phyloP scores from a whole-genome alignment of 2,888 invertebrate genomes.

The Microctonus brassicae region DNA sequence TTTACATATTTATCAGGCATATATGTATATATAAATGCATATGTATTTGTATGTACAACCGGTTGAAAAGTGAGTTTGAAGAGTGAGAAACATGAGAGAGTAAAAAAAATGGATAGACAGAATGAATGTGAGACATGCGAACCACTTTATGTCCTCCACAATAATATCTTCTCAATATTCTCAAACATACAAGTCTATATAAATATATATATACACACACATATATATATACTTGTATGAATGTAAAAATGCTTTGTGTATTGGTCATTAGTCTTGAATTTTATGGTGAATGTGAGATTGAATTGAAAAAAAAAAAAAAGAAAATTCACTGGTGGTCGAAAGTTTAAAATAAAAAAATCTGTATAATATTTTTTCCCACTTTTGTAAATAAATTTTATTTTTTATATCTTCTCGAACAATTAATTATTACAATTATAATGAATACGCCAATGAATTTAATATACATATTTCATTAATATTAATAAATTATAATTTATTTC shows the following conservation, averaged over 20 bases:
- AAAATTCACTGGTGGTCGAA: neutral
- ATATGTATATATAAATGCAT: neutral
- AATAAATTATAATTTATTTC: no score
- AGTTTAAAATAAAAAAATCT: neutral
- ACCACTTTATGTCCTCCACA: neutral
- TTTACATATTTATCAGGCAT: no score
- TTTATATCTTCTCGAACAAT: no score
- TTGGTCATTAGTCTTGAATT: neutral
- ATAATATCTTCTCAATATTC: neutral
- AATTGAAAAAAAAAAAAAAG: neutral
- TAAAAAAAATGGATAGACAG: neutral
- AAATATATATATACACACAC: neutral
- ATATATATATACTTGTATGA: neutral
- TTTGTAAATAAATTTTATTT: no score
- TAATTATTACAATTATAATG: no score
- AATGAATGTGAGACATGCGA: neutral
- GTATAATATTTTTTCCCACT: no score
- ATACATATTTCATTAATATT: no score
- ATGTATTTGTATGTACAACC: conserved; percentile 18
- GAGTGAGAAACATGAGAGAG: neutral
- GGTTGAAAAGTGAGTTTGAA: conserved; percentile 22
- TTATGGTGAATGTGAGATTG: neutral
- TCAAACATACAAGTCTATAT: neutral
- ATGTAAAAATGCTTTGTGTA: neutral
- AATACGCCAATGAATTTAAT: no score